These are phyloP conservation scores for Uropsilus gracilis DNA, from an alignment of 2,113 vertebrate species.

Conservation along the genomic window DNA sequence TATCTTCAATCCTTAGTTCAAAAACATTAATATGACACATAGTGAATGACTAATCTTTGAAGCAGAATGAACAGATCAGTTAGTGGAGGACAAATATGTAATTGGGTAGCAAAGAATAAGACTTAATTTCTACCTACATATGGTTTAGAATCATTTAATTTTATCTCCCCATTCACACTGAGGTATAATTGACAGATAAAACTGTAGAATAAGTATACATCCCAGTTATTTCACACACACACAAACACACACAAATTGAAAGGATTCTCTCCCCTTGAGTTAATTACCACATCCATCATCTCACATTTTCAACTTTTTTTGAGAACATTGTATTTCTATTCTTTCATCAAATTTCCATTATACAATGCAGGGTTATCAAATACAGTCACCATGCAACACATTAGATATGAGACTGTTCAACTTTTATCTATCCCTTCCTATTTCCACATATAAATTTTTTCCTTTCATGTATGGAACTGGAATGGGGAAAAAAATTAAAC, in stretches of 20 bases:
- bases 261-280: not conserved
- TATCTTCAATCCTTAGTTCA: not conserved
- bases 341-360: not conserved
- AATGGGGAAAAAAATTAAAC: not conserved
- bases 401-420: not conserved
- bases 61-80: not conserved
- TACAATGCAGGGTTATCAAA: not conserved
- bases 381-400: not conserved
- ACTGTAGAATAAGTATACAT: not conserved
- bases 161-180: not conserved
- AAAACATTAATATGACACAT: not conserved
- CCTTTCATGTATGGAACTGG: not conserved
- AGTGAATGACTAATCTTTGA: not conserved
- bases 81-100: not conserved
- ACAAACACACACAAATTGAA: not conserved
- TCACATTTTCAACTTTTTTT: not conserved
- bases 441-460: not conserved
- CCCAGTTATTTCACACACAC: not conserved
- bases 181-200: not conserved
- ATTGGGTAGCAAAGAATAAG: not conserved
- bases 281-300: not conserved
- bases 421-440: not conserved
- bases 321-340: not conserved
- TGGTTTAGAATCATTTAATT: not conserved
- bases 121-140: not conserved